These are phyloP conservation scores for Atherix ibis DNA, from an alignment of 2,888 invertebrate species.

Conservation along the genomic window DNA sequence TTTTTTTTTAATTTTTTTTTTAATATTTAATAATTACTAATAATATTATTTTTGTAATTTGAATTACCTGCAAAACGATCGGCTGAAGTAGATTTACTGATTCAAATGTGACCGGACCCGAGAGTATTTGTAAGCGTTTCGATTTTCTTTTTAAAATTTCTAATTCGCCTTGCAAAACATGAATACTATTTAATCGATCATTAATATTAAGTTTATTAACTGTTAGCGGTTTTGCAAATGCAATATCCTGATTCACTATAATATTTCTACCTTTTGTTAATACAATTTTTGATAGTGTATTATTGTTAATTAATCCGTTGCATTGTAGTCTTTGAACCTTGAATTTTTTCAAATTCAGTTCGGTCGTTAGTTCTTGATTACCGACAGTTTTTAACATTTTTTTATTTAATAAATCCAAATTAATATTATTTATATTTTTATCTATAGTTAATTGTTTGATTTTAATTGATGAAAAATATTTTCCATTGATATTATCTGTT, in stretches of 20 bases:
- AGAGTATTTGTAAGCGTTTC: slow-evolving; percentile 30
- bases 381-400: slow-evolving; percentile 34
- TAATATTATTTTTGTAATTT: slow-evolving; percentile 11
- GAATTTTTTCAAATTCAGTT: slow-evolving; percentile 19
- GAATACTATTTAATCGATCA: slow-evolving; percentile 34
- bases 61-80: slow-evolving; percentile 25
- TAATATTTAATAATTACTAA: not conserved
- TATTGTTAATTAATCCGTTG: slow-evolving; percentile 18
- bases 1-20: slow-evolving; percentile 1
- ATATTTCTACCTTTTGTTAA: slow-evolving; percentile 28
- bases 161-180: slow-evolving; percentile 30
- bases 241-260: slow-evolving; percentile 31
- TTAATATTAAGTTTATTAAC: slow-evolving; percentile 30
- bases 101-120: slow-evolving; percentile 32
- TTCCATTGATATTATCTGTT: too few relatives aligned
- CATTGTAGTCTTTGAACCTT: slow-evolving; percentile 21
- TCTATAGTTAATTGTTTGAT: too few relatives aligned
- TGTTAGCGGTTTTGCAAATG: slow-evolving; percentile 29
- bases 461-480: too few relatives aligned
- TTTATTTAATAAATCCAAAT: slow-evolving; percentile 31
- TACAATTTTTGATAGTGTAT: slow-evolving; percentile 24
- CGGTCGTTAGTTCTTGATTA: slow-evolving; percentile 33
- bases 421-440: slow-evolving; percentile 37
- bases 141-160: slow-evolving; percentile 33
- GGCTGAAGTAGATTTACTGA: slow-evolving; percentile 32